These are phyloP conservation scores for Gasteruption jaculator DNA, from an alignment of 2,888 invertebrate genomes.

Conservation along the genomic window DNA sequence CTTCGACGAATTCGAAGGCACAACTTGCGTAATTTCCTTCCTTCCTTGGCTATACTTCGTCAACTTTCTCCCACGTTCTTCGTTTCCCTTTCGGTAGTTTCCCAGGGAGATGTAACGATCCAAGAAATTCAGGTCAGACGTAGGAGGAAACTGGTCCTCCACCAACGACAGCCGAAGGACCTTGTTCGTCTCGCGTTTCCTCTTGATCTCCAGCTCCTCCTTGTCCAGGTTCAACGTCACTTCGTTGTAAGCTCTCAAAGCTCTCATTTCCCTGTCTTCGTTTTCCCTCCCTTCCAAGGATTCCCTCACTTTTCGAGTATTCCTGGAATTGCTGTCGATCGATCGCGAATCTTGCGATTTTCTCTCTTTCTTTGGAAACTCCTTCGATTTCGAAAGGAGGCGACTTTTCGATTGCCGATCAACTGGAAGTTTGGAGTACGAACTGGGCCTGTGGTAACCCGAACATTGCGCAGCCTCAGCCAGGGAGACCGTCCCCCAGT, in stretches of 20 bases:
- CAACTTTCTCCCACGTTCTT: neutral
- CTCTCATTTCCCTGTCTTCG: conserved; percentile 26
- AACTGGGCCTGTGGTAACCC: neutral
- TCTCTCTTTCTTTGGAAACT: neutral
- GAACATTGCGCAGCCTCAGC: conserved; percentile 11
- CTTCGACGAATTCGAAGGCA: too few relatives aligned
- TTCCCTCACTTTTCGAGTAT: neutral
- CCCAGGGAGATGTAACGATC: too few relatives aligned
- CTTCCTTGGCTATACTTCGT: too few relatives aligned
- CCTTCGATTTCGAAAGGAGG: neutral
- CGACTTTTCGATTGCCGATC: conserved; percentile 1
- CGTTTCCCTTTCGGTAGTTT: too few relatives aligned
- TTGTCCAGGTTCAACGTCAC: conserved; percentile 28
- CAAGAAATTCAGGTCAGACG: too few relatives aligned
- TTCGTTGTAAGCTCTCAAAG: conserved; percentile 30
- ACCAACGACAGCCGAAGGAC: too few relatives aligned
- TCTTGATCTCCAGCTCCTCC: conserved; percentile 24
- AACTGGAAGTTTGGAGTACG: conserved; percentile 10
- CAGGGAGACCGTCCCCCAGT: conserved; percentile 16
- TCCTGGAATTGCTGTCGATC: neutral
- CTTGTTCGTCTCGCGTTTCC: too few relatives aligned
- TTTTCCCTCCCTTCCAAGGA: conserved; percentile 19
- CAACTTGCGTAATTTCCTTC: too few relatives aligned
- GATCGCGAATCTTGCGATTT: neutral
- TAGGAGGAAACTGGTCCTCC: too few relatives aligned